A percentile compares a stretch with the other conserved stretches of the same genome.
Evolutionary conservation across 2,888 invertebrate genomes (phyloP).

Genomic region (Ochlodes sylvanus): DNA sequence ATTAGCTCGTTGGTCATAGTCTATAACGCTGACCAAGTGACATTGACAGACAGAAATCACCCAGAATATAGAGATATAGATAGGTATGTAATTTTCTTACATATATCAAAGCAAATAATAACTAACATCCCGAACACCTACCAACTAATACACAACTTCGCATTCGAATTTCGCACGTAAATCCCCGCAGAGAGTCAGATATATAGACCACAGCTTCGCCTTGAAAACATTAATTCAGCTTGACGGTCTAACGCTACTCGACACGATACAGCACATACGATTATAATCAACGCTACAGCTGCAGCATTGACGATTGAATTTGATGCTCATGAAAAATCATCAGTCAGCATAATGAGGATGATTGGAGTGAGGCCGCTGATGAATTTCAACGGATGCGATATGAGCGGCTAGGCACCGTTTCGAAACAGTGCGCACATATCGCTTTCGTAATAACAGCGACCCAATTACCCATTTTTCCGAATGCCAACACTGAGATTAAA

Average conservation of each 20-base stretch:
- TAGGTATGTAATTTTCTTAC: too few relatives aligned
- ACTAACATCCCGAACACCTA: too few relatives aligned
- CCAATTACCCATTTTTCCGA: slow-evolving; percentile 71
- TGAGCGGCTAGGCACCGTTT: slow-evolving; percentile 31
- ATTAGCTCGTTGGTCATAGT: too few relatives aligned
- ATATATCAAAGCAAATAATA: too few relatives aligned
- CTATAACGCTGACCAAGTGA: too few relatives aligned
- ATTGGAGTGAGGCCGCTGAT: slow-evolving; percentile 20
- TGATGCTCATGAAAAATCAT: slow-evolving; percentile 29
- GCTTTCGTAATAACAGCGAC: slow-evolving; percentile 52
- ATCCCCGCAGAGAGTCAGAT: too few relatives aligned
- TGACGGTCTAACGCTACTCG: background rate
- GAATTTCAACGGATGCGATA: slow-evolving; percentile 1
- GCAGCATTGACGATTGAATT: slow-evolving; percentile 25
- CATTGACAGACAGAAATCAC: too few relatives aligned
- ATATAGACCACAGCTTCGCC: too few relatives aligned
- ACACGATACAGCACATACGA: background rate
- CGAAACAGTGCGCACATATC: slow-evolving; percentile 40
- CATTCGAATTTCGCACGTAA: too few relatives aligned
- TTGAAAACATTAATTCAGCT: background rate
- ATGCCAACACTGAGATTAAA: slow-evolving; percentile 69
- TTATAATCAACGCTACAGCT: slow-evolving; percentile 24
- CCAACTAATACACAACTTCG: too few relatives aligned
- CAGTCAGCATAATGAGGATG: slow-evolving; percentile 29
- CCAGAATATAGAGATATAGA: too few relatives aligned